Evolutionary conservation across 2,113 vertebrate species (phyloP).

Genomic region (Oenanthe oenanthe): DNA sequence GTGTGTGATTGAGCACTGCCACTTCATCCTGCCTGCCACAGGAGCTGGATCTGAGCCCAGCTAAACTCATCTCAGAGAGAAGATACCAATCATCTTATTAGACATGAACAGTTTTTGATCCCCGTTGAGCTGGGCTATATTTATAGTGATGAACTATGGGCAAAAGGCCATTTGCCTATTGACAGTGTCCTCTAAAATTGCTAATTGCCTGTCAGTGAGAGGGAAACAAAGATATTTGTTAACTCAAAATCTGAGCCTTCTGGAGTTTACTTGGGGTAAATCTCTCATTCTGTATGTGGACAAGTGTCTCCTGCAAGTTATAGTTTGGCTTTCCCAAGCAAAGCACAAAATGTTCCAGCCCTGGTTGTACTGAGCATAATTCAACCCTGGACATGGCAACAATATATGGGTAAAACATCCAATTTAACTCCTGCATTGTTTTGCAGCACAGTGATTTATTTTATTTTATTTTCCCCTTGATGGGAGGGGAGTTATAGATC

Average conservation of each 20-base stretch:
- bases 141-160: background rate
- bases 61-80: background rate
- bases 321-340: background rate
- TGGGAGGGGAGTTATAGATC: background rate
- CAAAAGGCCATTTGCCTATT: slow-evolving; percentile 10
- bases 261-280: slow-evolving; percentile 1
- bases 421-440: background rate
- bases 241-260: background rate
- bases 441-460: background rate
- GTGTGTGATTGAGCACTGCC: background rate
- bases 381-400: background rate
- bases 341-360: slow-evolving; percentile 11
- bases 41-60: slow-evolving; percentile 28
- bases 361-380: background rate
- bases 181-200: slow-evolving; percentile 17
- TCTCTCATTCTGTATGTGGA: background rate
- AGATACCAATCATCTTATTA: slow-evolving; percentile 11
- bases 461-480: background rate
- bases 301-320: background rate
- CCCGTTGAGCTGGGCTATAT: background rate
- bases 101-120: background rate
- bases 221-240: background rate
- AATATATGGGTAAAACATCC: background rate
- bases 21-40: background rate
- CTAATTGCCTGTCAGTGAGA: background rate